Conservation (phyloP, 2,113 vertebrate species). For the Abramis brama region DNA sequence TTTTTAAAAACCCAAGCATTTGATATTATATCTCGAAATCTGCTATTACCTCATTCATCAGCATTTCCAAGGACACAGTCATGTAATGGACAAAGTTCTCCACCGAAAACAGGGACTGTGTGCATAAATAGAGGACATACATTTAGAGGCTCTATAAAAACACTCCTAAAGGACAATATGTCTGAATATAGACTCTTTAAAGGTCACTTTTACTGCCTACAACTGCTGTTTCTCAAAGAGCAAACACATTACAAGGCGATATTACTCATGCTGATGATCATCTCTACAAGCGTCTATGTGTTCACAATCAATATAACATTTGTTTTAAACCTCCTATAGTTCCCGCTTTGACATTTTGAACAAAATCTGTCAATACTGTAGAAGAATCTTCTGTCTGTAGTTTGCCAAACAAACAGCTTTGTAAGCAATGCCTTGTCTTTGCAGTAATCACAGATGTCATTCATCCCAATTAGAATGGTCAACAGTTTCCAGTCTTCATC, state of each 20-base stretch:
- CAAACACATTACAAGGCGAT: background rate
- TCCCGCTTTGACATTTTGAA: conserved; percentile 6
- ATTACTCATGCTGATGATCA: background rate
- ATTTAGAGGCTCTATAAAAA: background rate
- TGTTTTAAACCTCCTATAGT: conserved; percentile 5
- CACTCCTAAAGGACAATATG: background rate
- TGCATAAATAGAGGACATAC: conserved; percentile 21
- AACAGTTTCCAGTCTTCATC: conserved; percentile 82
- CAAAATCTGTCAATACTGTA: conserved; percentile 36
- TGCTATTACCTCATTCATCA: conserved; percentile 76
- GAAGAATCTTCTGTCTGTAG: conserved; percentile 32
- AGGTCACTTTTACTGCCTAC: background rate
- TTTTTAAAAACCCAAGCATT: too few relatives aligned
- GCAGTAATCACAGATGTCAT: conserved; percentile 84
- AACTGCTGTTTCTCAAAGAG: background rate
- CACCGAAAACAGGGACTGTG: conserved; percentile 75
- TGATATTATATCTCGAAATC: background rate
- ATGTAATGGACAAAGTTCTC: conserved; percentile 81
- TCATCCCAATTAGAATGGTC: conserved; percentile 82
- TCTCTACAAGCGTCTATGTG: background rate
- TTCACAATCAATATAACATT: background rate
- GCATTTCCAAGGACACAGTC: conserved; percentile 78
- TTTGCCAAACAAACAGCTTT: conserved; percentile 30
- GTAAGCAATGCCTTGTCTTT: conserved; percentile 76
- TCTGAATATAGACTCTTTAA: background rate